These are phyloP conservation scores for Nasonia longicornis DNA, from an alignment of 1,140 invertebrate genomes.

Conservation along the genomic window DNA sequence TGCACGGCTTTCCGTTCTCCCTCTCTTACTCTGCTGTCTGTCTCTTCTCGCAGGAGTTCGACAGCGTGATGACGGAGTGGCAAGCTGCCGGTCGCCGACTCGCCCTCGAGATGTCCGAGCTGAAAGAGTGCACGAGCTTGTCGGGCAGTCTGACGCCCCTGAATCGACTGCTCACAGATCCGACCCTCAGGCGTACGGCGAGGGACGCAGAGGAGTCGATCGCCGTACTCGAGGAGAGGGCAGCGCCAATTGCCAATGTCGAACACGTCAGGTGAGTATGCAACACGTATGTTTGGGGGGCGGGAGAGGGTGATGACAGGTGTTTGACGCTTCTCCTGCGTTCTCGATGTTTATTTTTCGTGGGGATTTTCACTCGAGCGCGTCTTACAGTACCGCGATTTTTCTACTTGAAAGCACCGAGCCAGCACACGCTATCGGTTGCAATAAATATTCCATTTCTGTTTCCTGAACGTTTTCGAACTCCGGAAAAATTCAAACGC, in stretches of 20 bases:
- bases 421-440: no score
- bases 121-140: constrained; percentile 63
- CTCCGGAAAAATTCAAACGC: no score
- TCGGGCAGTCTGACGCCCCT: constrained; percentile 64
- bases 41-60: constrained; percentile 60
- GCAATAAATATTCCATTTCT: no score
- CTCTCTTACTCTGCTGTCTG: background rate
- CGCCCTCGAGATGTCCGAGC: constrained; percentile 67
- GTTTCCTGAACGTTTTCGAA: no score
- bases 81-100: constrained; percentile 65
- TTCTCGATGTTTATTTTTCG: no score
- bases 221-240: constrained; percentile 62
- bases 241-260: constrained; percentile 58
- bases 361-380: no score
- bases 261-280: constrained; percentile 61
- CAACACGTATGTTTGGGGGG: no score
- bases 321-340: no score
- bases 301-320: no score
- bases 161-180: constrained; percentile 63
- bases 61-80: constrained; percentile 66
- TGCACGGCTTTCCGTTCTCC: no score
- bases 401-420: no score
- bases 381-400: no score
- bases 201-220: constrained; percentile 63
- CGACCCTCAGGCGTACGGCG: constrained; percentile 63